These are phyloP conservation scores for Periophthalmus magnuspinnatus DNA, from an alignment of 2,797 vertebrate species.

Conservation along the genomic window DNA sequence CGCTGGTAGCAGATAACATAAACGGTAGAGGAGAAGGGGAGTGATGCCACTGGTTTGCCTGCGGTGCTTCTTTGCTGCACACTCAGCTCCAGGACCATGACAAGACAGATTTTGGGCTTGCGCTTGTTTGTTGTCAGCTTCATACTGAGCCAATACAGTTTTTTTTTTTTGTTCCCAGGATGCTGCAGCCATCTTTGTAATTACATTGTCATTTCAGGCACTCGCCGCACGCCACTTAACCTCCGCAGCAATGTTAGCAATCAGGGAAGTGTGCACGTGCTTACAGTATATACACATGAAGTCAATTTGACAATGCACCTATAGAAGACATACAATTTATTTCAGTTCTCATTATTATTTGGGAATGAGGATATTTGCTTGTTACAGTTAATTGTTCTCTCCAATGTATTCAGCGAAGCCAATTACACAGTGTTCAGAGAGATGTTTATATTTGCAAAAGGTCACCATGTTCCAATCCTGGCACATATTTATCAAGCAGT, in stretches of 20 bases:
- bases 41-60: conserved; percentile 36
- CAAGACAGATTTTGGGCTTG: conserved; percentile 42
- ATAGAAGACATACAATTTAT: conserved; percentile 36
- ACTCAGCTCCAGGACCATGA: conserved; percentile 42
- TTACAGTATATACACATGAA: conserved; percentile 19
- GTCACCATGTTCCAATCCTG: conserved; percentile 67
- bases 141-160: conserved; percentile 37
- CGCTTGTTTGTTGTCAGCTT: conserved; percentile 61
- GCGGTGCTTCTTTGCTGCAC: conserved; percentile 23
- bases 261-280: conserved; percentile 27
- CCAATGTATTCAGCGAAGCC: conserved; percentile 56
- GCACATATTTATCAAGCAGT: conserved; percentile 65
- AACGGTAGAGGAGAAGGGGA: conserved; percentile 17
- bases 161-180: conserved; percentile 30
- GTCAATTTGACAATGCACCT: conserved; percentile 3
- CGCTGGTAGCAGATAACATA: not conserved
- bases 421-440: conserved; percentile 69
- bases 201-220: conserved; percentile 62
- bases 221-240: conserved; percentile 42
- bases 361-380: conserved; percentile 60
- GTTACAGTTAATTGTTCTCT: conserved; percentile 75
- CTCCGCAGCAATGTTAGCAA: conserved; percentile 36
- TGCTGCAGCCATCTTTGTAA: conserved; percentile 63
- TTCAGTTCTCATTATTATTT: conserved; percentile 49
- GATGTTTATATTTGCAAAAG: conserved; percentile 71